Conservation (phyloP, 2,113 vertebrate genomes). For the Reinhardtius hippoglossoides region DNA sequence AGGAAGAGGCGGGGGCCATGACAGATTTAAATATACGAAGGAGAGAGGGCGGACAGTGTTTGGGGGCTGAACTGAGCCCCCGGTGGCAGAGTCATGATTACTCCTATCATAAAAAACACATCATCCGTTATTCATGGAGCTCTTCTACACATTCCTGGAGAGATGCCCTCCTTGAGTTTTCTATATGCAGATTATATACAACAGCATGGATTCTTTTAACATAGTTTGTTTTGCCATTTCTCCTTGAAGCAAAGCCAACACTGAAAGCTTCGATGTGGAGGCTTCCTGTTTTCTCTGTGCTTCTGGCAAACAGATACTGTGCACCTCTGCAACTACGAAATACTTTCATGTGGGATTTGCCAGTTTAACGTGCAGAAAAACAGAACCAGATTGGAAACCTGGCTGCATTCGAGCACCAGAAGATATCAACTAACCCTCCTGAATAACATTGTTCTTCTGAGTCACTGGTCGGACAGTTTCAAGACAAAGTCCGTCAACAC, state of each 20-base stretch:
- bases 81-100: constrained; percentile 13
- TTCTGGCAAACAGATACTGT: not conserved
- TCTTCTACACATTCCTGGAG: constrained; percentile 25
- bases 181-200: not conserved
- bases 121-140: not conserved
- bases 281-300: not conserved
- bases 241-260: not conserved
- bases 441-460: not conserved
- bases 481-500: not conserved
- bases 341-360: not conserved
- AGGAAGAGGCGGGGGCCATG: constrained; percentile 11
- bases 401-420: not conserved
- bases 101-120: constrained; percentile 21
- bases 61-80: constrained; percentile 2
- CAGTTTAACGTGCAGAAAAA: not conserved
- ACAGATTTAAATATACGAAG: not conserved
- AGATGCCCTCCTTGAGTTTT: not conserved
- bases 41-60: constrained; percentile 10
- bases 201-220: not conserved
- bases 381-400: not conserved
- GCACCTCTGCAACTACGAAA: not conserved
- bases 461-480: not conserved
- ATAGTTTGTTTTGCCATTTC: not conserved
- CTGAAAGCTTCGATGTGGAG: not conserved
- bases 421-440: not conserved